A percentile compares a stretch with the other conserved stretches of the same genome.
Conservation (phyloP, 2,888 invertebrate genomes). For the Epicampocera succincta region DNA sequence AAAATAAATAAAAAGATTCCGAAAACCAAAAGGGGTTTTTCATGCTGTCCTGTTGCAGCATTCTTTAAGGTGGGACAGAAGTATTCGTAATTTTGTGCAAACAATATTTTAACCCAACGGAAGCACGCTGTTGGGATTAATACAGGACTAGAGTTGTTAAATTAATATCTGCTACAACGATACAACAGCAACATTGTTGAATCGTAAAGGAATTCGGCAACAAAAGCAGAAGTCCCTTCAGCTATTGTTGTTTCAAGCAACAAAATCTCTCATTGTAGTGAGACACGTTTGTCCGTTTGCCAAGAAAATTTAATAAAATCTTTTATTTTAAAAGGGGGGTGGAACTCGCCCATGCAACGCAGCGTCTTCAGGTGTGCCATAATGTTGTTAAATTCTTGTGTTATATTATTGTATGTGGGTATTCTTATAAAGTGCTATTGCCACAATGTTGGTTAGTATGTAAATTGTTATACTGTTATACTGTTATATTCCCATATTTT, state of each 20-base stretch:
- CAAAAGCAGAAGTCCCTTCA: neutral
- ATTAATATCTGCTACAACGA: neutral
- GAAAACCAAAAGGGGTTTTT: neutral
- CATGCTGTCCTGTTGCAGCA: neutral
- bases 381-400: too few relatives aligned
- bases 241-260: neutral
- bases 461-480: too few relatives aligned
- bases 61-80: neutral
- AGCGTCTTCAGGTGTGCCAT: too few relatives aligned
- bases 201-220: neutral
- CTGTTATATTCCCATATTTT: too few relatives aligned
- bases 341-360: too few relatives aligned
- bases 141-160: neutral
- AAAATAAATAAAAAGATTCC: neutral
- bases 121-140: neutral
- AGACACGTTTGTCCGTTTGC: too few relatives aligned
- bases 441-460: too few relatives aligned
- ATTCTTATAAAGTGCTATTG: too few relatives aligned
- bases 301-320: too few relatives aligned
- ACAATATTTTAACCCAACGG: neutral
- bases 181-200: neutral
- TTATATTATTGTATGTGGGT: too few relatives aligned
- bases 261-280: too few relatives aligned
- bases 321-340: too few relatives aligned
- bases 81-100: slow-evolving; percentile 17